phyloP scores from a whole-genome alignment of 1,140 invertebrate genomes.

The Gyrodactylus bullatarudis region DNA sequence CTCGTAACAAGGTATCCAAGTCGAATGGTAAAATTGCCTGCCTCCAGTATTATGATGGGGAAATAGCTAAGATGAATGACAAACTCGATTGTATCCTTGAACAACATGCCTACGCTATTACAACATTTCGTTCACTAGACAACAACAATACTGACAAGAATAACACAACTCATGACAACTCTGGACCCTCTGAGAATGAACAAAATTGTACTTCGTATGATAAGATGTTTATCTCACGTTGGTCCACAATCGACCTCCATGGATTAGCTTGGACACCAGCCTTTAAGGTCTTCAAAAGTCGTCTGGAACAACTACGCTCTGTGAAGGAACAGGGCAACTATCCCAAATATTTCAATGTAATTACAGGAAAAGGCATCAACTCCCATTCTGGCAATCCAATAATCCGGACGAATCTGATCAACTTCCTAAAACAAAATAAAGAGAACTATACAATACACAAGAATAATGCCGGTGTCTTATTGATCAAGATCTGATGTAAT shows the following conservation, averaged over 20 bases:
- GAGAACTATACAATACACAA: not conserved
- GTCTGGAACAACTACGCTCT: not conserved
- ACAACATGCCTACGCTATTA: not conserved
- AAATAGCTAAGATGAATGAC: not conserved
- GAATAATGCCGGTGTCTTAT: not conserved
- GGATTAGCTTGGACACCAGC: not conserved
- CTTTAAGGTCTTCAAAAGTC: not conserved
- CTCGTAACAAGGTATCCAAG: not conserved
- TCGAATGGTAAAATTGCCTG: not conserved
- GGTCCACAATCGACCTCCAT: not conserved
- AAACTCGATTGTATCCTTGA: not conserved
- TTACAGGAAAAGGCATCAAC: not conserved
- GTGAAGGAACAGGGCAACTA: too few relatives aligned
- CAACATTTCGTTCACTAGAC: not conserved
- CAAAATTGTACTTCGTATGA: too few relatives aligned
- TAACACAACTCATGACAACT: too few relatives aligned
- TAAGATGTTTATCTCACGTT: too few relatives aligned
- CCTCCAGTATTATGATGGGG: not conserved
- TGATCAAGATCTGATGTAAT: too few relatives aligned
- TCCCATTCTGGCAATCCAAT: not conserved
- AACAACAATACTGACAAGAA: not conserved
- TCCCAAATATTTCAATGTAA: not conserved
- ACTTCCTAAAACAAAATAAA: not conserved
- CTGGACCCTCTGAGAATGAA: too few relatives aligned
- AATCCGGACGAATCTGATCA: not conserved